Evolutionary conservation across 2,113 vertebrate genomes (phyloP).

Genomic region (Cromileptes altivelis): DNA sequence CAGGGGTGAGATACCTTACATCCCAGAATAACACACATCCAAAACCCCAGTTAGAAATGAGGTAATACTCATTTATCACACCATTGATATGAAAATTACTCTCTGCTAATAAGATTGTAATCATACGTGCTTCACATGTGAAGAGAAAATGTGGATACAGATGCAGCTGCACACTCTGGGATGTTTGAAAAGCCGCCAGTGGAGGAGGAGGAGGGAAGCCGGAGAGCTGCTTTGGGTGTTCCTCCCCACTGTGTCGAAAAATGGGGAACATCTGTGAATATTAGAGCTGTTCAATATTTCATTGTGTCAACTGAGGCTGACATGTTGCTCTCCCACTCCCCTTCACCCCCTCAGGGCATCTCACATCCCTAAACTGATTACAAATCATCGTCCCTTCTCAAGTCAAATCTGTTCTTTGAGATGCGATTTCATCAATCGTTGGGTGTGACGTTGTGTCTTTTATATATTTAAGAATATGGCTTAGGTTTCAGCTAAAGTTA

Average conservation of each 20-base stretch:
- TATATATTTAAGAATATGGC: background rate
- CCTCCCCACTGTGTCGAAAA: slow-evolving; percentile 60
- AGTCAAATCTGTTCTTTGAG: slow-evolving; percentile 5
- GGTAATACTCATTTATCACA: slow-evolving; percentile 52
- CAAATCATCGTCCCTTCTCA: slow-evolving; percentile 16
- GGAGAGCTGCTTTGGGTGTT: slow-evolving; percentile 32
- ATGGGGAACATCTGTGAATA: slow-evolving; percentile 78
- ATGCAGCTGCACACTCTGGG: slow-evolving; percentile 60
- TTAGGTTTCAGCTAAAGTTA: background rate
- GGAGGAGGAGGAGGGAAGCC: slow-evolving; percentile 16
- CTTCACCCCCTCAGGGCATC: slow-evolving; percentile 17
- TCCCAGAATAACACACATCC: slow-evolving; percentile 10
- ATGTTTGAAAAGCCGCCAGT: slow-evolving; percentile 27
- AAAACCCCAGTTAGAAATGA: slow-evolving; percentile 23
- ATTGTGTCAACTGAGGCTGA: slow-evolving; percentile 63
- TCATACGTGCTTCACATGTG: slow-evolving; percentile 52
- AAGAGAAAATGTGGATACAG: slow-evolving; percentile 35
- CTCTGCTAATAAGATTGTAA: slow-evolving; percentile 57
- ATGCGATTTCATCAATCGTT: background rate
- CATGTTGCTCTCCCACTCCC: slow-evolving; percentile 10
- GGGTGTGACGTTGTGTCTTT: background rate
- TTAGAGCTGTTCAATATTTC: slow-evolving; percentile 82
- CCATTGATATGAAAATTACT: slow-evolving; percentile 76
- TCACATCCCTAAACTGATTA: slow-evolving; percentile 23
- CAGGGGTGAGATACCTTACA: slow-evolving; percentile 12